Conservation (phyloP, 2,888 invertebrate genomes). For the Clitarchus hookeri region DNA sequence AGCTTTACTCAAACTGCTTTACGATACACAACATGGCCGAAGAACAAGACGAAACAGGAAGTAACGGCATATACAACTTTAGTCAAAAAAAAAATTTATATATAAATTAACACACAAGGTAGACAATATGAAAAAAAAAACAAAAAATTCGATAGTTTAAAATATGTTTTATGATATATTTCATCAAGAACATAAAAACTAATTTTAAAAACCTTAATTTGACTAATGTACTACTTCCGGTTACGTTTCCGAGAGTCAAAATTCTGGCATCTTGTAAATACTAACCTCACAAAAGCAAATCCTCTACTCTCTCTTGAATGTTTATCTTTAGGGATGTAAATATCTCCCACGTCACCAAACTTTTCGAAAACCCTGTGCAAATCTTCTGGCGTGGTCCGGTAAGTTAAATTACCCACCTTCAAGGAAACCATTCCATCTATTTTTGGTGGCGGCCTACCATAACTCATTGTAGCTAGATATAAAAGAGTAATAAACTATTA, state of each 20-base stretch:
- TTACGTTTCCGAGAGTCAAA: too few relatives aligned
- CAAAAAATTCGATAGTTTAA: background rate
- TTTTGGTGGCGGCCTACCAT: slow-evolving; percentile 87
- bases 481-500: background rate
- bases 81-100: background rate
- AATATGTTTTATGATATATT: background rate
- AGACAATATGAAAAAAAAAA: background rate
- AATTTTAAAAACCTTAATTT: background rate
- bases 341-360: slow-evolving; percentile 98
- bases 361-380: slow-evolving; percentile 90
- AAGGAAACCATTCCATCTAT: slow-evolving; percentile 96
- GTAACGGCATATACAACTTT: background rate
- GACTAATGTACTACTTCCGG: too few relatives aligned
- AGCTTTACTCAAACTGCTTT: background rate
- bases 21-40: background rate
- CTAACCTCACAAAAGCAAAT: slow-evolving; percentile 96
- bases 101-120: background rate
- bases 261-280: slow-evolving; percentile 24
- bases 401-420: slow-evolving; percentile 97
- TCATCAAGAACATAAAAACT: background rate
- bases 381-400: slow-evolving; percentile 96
- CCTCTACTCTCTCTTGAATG: slow-evolving; percentile 95
- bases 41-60: background rate
- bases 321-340: slow-evolving; percentile 97
- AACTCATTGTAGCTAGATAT: slow-evolving; percentile 49